Evolutionary conservation across 2,888 invertebrate genomes (phyloP).

Genomic region (Tetanocera ferruginea): DNA sequence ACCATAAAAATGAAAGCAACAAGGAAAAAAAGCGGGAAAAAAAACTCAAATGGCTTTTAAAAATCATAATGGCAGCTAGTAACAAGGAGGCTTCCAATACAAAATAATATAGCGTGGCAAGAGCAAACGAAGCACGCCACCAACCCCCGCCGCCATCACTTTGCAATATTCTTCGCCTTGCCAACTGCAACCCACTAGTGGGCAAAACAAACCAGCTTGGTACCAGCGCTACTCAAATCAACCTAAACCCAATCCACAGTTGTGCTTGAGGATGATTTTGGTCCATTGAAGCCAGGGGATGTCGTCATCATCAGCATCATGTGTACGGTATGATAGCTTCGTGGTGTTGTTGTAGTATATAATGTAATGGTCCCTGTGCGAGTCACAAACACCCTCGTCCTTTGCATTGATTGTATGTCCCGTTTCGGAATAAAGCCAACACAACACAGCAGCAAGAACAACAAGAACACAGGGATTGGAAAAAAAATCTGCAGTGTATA

Average conservation of each 20-base stretch:
- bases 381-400: slow-evolving; percentile 47
- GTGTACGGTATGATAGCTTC: not conserved
- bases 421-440: slow-evolving; percentile 59
- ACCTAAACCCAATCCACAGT: slow-evolving; percentile 38
- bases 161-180: slow-evolving; percentile 22
- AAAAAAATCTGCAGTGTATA: not conserved
- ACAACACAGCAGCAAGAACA: slow-evolving; percentile 21
- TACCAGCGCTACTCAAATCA: slow-evolving; percentile 39
- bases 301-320: slow-evolving; percentile 47
- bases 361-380: slow-evolving; percentile 28
- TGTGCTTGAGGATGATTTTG: slow-evolving; percentile 60
- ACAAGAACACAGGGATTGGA: not conserved
- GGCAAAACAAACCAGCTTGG: slow-evolving; percentile 38
- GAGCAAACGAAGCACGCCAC: slow-evolving; percentile 35
- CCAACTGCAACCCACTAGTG: slow-evolving; percentile 52
- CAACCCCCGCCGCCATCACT: not conserved
- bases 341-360: slow-evolving; percentile 33
- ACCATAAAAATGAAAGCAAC: slow-evolving; percentile 13
- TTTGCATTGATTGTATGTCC: slow-evolving; percentile 51
- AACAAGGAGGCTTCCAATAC: slow-evolving; percentile 59
- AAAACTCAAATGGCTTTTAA: slow-evolving; percentile 64
- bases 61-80: slow-evolving; percentile 69
- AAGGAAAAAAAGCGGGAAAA: slow-evolving; percentile 40
- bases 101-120: slow-evolving; percentile 38
- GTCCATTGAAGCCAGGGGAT: slow-evolving; percentile 66